Evolutionary conservation across 2,113 vertebrate species (phyloP).

Genomic region (Lagenorhynchus albirostris): DNA sequence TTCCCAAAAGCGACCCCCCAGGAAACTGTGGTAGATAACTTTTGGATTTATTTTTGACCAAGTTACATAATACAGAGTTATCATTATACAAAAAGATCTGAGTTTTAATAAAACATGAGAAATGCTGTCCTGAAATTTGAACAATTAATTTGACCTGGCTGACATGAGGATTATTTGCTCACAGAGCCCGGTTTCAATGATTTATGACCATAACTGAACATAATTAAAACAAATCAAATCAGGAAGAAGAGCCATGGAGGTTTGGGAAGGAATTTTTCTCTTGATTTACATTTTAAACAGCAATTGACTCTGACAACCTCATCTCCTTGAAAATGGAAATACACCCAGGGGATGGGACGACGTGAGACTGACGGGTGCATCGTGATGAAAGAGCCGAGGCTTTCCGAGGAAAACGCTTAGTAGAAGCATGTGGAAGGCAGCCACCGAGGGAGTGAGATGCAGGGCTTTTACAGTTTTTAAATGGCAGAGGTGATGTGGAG

Average conservation of each 20-base stretch:
- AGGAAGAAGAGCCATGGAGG: background rate
- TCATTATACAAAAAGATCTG: background rate
- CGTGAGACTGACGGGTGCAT: background rate
- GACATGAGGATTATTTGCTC: slow-evolving; percentile 4
- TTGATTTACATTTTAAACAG: slow-evolving; percentile 53
- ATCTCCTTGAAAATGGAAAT: slow-evolving; percentile 23
- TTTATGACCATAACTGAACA: slow-evolving; percentile 13
- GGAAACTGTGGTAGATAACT: background rate
- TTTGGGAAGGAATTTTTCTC: background rate
- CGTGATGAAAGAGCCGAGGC: background rate
- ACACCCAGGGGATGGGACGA: background rate
- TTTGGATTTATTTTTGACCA: background rate
- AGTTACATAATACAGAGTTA: background rate
- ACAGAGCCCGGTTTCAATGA: background rate
- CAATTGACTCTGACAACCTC: slow-evolving; percentile 47
- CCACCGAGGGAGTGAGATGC: background rate
- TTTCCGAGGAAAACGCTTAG: background rate
- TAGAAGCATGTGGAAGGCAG: background rate
- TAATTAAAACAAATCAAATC: slow-evolving; percentile 33
- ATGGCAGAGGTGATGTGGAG: background rate
- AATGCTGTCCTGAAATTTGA: slow-evolving; percentile 27
- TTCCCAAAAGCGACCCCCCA: background rate
- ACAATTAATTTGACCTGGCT: slow-evolving; percentile 43
- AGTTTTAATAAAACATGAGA: slow-evolving; percentile 20
- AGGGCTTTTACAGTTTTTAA: background rate